phyloP scores from a whole-genome alignment of 1,140 invertebrate species.

The Nomia melanderi region DNA sequence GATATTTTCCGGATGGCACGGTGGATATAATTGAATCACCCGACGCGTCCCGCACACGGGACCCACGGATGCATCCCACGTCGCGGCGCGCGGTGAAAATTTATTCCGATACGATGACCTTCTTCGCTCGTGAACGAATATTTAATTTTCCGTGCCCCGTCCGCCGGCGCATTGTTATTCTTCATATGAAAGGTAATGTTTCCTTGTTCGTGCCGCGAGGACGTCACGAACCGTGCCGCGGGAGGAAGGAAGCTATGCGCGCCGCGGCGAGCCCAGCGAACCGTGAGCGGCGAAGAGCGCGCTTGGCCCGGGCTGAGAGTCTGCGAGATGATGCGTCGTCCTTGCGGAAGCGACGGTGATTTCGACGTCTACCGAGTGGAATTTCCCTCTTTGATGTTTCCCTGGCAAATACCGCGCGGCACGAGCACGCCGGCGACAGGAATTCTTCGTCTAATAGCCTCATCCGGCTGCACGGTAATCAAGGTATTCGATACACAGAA shows the following conservation, averaged over 20 bases:
- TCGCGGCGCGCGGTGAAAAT: constrained; percentile 23
- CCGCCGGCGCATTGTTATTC: constrained; percentile 44
- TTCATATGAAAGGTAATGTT: constrained; percentile 35
- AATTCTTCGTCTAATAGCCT: constrained; percentile 23
- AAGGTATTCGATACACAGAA: neutral
- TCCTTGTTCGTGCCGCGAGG: constrained; percentile 42
- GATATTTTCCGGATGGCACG: constrained; percentile 13
- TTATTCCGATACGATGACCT: constrained; percentile 43
- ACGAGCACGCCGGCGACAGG: neutral
- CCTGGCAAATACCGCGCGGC: neutral
- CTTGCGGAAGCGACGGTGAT: constrained; percentile 23
- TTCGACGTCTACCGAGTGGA: constrained; percentile 28
- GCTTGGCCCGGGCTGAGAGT: neutral
- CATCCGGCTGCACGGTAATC: constrained; percentile 18
- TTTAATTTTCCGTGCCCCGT: constrained; percentile 38
- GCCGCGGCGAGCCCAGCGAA: neutral
- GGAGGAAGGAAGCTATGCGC: constrained; percentile 22
- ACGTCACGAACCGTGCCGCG: constrained; percentile 2
- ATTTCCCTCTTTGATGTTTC: constrained; percentile 33
- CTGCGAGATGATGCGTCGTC: constrained; percentile 23
- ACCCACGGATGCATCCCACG: constrained; percentile 22
- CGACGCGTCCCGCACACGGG: neutral
- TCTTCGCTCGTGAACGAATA: constrained; percentile 35
- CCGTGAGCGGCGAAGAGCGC: neutral
- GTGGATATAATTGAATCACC: constrained; percentile 25